Base-by-base conservation (phyloP, 2,797 vertebrate species). In the Anguilla obscura region DNA sequence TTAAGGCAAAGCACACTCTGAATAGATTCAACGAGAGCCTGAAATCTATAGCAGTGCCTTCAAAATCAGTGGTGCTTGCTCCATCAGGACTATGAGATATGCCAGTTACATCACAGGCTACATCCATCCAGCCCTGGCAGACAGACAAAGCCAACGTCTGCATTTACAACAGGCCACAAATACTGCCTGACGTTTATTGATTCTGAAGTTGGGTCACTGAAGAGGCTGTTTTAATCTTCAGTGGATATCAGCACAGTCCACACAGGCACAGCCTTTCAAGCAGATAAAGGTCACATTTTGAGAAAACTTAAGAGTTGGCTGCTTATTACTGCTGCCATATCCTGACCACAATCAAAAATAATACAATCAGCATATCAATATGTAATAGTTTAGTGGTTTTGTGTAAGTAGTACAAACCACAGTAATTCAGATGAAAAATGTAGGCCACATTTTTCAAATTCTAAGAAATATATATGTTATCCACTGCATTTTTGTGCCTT, bases 61-160 rank as follows among this genome's bases (percentile, higher is more conserved):
- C 58, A 48, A 87, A 87, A 87, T 79, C 36, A 79, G 71, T 14
- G 30, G n/a, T 79, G 33, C 18, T 45, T 58, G 52, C 80, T 54
- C 74, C 74, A 71, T 80, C 71, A 80, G 79, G 76, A 60, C 79
- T 86, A 63, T 87, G 76, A n/a, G 40, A 80, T 80, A 48, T 60
- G 36, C 24, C 74, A 33, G 54, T 87, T 50, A 76, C 33, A 82
- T 74, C 82, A 21, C 6, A 69, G 63, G 54, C 86, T 58, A 16
- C 76, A 45, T 87, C 82, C 74, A 33, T 79, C 36, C 30, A 9
- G 30, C 16, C 14, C 30, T 79, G 36, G 74, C 30, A 79, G 36
- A 14, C 36, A 79, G 36, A 14, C 36, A 79, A 79, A 79, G 14
- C 14, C 74, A 18, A 79, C 2, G 74, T 40, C 74, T 27, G 69